Conservation (phyloP, 2,888 invertebrate genomes). For the Zaprionus obscuricornis region DNA sequence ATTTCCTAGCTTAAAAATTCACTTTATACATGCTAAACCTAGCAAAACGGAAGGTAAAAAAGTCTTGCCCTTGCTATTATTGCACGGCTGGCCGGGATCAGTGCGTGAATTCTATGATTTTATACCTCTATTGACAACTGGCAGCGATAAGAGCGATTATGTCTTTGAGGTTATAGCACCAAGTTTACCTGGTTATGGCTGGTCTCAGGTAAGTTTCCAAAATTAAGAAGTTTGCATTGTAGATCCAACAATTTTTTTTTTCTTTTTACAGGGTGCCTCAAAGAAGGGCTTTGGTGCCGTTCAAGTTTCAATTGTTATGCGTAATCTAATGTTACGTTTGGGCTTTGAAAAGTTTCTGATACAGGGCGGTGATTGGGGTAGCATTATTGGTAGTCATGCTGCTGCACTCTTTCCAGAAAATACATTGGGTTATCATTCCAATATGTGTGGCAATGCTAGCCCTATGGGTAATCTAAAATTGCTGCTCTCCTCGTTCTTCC, state of each 20-base stretch:
- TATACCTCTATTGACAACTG: conserved; percentile 87
- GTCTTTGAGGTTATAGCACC: conserved; percentile 89
- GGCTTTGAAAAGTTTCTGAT: conserved; percentile 87
- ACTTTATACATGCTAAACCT: conserved; percentile 87
- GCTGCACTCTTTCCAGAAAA: conserved; percentile 87
- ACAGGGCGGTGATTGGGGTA: conserved; percentile 94
- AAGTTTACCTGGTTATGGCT: conserved; percentile 89
- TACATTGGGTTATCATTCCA: conserved; percentile 86
- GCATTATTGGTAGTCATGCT: conserved; percentile 86
- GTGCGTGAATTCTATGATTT: conserved; percentile 91
- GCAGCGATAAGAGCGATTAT: conserved; percentile 84
- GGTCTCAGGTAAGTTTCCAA: conserved; percentile 85
- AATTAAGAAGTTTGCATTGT: background rate
- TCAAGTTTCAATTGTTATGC: conserved; percentile 85
- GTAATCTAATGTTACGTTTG: conserved; percentile 88
- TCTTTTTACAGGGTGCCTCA: conserved; percentile 63
- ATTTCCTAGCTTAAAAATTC: conserved; percentile 85
- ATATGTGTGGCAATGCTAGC: conserved; percentile 85
- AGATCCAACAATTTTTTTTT: conserved; percentile 6
- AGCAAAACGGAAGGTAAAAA: conserved; percentile 84
- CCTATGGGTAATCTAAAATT: conserved; percentile 78
- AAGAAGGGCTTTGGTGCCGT: conserved; percentile 81
- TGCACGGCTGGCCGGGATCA: conserved; percentile 95
- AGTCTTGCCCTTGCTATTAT: conserved; percentile 88
- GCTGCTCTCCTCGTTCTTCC: conserved; percentile 85